Percentiles rank a stretch among this genome's conserved stretches.
phyloP scores from a whole-genome alignment of 2,888 invertebrate genomes.

The Agrypnus murinus region DNA sequence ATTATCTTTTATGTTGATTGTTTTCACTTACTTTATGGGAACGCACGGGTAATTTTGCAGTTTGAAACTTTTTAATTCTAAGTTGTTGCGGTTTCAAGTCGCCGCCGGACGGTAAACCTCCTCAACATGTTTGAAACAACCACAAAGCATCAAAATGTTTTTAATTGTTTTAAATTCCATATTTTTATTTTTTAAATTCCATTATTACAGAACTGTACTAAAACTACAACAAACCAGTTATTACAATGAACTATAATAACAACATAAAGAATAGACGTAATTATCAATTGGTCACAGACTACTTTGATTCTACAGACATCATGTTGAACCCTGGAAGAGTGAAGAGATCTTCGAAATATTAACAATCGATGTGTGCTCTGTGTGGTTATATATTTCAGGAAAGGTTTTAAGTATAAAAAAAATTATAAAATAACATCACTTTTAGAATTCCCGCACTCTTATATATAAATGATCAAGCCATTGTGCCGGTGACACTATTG shows the following conservation, averaged over 20 bases:
- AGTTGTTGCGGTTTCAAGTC: constrained; percentile 12
- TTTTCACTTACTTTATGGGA: background rate
- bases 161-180: background rate
- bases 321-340: background rate
- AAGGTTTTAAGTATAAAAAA: constrained; percentile 24
- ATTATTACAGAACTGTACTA: constrained; percentile 4
- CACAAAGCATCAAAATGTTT: constrained; percentile 11
- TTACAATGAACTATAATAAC: constrained; percentile 27
- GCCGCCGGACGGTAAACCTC: constrained; percentile 4
- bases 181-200: background rate
- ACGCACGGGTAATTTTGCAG: constrained; percentile 4
- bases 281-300: constrained; percentile 46
- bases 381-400: constrained; percentile 28
- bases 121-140: constrained; percentile 10
- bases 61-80: constrained; percentile 1
- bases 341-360: constrained; percentile 8
- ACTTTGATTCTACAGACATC: constrained; percentile 27
- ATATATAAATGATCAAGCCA: constrained; percentile 47
- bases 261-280: constrained; percentile 35
- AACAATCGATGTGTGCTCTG: constrained; percentile 31
- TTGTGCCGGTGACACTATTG: constrained; percentile 51
- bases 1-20: constrained; percentile 1
- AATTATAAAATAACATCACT: constrained; percentile 36
- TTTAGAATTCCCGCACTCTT: constrained; percentile 42
- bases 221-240: background rate